Evolutionary conservation across 2,888 invertebrate species (phyloP).

Genomic region (Polymixis lichenea): DNA sequence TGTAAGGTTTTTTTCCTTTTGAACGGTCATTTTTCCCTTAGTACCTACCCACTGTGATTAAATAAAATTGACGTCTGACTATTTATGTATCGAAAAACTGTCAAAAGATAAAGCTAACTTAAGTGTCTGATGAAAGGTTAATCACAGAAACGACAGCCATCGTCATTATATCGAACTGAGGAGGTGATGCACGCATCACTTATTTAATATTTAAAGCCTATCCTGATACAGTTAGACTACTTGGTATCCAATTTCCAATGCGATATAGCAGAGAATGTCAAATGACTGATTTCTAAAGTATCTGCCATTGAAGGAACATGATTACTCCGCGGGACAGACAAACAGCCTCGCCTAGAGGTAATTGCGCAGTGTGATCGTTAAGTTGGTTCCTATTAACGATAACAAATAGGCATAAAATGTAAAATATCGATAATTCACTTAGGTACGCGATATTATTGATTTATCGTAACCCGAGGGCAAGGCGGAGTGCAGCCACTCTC

Average conservation of each 20-base stretch:
- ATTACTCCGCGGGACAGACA: constrained; percentile 52
- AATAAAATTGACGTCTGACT: neutral
- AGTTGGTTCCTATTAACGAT: constrained; percentile 70
- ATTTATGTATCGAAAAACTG: neutral
- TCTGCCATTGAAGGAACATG: constrained; percentile 44
- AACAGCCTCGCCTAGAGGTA: constrained; percentile 61
- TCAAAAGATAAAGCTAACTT: too few relatives aligned
- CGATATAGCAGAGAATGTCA: constrained; percentile 30
- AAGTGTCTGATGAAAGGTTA: constrained; percentile 11
- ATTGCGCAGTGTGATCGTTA: constrained; percentile 65
- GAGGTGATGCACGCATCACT: neutral
- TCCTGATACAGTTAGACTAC: neutral
- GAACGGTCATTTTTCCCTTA: neutral
- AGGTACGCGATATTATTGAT: constrained; percentile 83
- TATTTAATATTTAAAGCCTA: constrained; percentile 17
- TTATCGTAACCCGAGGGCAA: constrained; percentile 83
- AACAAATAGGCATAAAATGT: constrained; percentile 73
- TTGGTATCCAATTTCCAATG: neutral
- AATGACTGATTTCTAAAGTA: constrained; percentile 56
- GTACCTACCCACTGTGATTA: neutral
- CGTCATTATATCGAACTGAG: neutral
- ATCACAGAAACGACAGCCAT: constrained; percentile 3
- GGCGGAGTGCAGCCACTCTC: constrained; percentile 77
- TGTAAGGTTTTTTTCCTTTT: neutral
- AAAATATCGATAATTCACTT: constrained; percentile 82